Conservation (phyloP, 2,113 vertebrate genomes). For the Xyliphius kryptos region DNA sequence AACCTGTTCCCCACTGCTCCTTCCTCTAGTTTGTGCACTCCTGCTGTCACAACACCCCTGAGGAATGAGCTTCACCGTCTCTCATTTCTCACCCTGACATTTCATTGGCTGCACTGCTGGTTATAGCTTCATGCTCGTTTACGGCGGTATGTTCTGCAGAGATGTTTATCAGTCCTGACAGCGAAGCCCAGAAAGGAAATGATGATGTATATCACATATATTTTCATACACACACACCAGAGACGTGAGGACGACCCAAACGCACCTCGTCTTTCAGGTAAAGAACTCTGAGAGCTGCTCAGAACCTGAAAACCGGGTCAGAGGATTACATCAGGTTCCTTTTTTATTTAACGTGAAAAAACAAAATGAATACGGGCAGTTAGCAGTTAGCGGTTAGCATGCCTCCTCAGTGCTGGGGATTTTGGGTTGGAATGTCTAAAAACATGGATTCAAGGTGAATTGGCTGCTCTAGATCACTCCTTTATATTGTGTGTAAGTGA, state of each 20-base stretch:
- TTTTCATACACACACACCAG: not conserved
- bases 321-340: too few relatives aligned
- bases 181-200: slow-evolving; percentile 35
- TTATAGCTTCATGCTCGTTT: slow-evolving; percentile 47
- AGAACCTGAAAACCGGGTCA: too few relatives aligned
- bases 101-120: slow-evolving; percentile 48
- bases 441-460: too few relatives aligned
- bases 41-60: slow-evolving; percentile 23
- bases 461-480: too few relatives aligned
- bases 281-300: not conserved
- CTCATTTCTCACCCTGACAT: slow-evolving; percentile 45
- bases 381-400: too few relatives aligned
- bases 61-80: slow-evolving; percentile 47
- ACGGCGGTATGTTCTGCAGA: slow-evolving; percentile 34
- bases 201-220: slow-evolving; percentile 20
- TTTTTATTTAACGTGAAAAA: too few relatives aligned
- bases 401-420: too few relatives aligned
- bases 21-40: not conserved
- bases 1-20: slow-evolving; percentile 6
- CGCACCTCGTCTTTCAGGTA: not conserved
- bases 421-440: too few relatives aligned
- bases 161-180: slow-evolving; percentile 43
- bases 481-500: too few relatives aligned
- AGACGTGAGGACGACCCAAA: not conserved
- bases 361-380: too few relatives aligned